These are phyloP conservation scores for Ichneumon xanthorius DNA, from an alignment of 2,888 invertebrate species.

Conservation along the genomic window DNA sequence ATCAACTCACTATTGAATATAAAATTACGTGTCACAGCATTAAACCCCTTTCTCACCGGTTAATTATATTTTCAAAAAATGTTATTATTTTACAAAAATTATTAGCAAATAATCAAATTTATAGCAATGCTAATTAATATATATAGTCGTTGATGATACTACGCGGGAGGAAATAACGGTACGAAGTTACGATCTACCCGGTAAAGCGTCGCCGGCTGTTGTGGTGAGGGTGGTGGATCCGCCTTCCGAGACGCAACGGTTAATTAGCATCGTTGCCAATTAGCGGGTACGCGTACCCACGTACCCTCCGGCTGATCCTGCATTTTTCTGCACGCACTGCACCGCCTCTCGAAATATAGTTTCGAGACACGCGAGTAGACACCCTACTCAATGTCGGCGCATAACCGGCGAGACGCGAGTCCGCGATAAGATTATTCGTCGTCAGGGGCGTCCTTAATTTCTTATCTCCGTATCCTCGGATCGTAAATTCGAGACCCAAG, in stretches of 20 bases:
- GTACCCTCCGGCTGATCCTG: slow-evolving; percentile 39
- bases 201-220: not conserved
- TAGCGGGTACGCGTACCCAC: slow-evolving; percentile 27
- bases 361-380: slow-evolving; percentile 26
- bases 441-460: slow-evolving; percentile 5
- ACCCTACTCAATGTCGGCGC: slow-evolving; percentile 3
- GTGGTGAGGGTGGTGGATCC: not conserved
- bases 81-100: not conserved
- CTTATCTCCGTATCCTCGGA: not conserved
- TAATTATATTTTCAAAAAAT: not conserved
- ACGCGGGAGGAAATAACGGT: not conserved
- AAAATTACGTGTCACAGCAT: not conserved
- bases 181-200: slow-evolving; percentile 4
- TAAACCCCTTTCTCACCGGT: not conserved
- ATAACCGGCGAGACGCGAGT: slow-evolving; percentile 5
- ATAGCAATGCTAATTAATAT: not conserved
- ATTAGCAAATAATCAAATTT: not conserved
- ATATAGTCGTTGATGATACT: not conserved
- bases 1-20: slow-evolving; percentile 3
- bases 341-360: slow-evolving; percentile 32
- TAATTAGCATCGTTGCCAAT: slow-evolving; percentile 52
- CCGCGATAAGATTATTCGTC: slow-evolving; percentile 21
- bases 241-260: slow-evolving; percentile 15
- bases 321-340: slow-evolving; percentile 43
- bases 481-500: not conserved